phyloP scores from a whole-genome alignment of 2,797 vertebrate species.

The Pterois miles region DNA sequence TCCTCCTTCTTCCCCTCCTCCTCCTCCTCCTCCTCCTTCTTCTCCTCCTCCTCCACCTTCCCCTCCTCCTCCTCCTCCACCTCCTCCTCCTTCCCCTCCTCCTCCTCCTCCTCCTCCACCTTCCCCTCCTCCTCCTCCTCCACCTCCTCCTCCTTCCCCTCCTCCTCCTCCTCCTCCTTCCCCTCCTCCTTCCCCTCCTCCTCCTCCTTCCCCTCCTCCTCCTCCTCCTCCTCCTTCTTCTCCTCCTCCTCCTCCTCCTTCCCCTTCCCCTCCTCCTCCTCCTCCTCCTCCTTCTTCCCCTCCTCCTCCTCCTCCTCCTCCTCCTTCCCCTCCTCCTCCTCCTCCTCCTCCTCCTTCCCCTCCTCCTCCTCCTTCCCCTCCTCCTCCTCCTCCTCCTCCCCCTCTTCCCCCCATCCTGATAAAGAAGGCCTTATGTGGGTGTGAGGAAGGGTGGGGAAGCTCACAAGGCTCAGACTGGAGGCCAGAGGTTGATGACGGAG shows the following conservation, averaged over 20 bases:
- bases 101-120: background rate
- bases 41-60: too few relatives aligned
- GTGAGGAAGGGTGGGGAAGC: constrained; percentile 70
- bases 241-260: background rate
- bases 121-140: background rate
- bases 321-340: constrained; percentile 8
- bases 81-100: background rate
- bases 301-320: too few relatives aligned
- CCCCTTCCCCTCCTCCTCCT: background rate
- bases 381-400: constrained; percentile 54
- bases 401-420: constrained; percentile 70
- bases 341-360: constrained; percentile 30
- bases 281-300: background rate
- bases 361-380: constrained; percentile 61
- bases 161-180: background rate
- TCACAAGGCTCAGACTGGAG: constrained; percentile 61
- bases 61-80: too few relatives aligned
- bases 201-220: background rate
- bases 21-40: background rate
- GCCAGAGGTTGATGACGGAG: constrained; percentile 63
- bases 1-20: background rate
- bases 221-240: background rate
- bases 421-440: constrained; percentile 77
- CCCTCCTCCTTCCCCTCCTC: background rate
- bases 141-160: background rate